phyloP scores from a whole-genome alignment of 2,888 invertebrate genomes.

The Bugulina stolonifera region DNA sequence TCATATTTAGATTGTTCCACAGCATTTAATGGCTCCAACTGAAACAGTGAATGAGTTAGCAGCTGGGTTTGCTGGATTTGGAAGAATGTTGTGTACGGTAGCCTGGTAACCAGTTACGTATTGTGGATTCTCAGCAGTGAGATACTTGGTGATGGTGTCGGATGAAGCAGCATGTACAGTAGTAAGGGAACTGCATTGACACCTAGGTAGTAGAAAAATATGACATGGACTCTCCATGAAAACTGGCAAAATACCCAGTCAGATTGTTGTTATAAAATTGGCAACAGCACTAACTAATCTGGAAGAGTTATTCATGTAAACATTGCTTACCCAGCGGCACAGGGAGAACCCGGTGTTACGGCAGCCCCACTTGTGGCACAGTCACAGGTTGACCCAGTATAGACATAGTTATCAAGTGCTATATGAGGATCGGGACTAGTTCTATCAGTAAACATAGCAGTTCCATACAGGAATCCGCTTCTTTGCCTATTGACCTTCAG shows the following conservation, averaged over 20 bases:
- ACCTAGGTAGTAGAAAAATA: background rate
- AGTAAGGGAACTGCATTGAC: background rate
- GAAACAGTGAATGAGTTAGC: background rate
- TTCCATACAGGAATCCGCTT: slow-evolving; percentile 9
- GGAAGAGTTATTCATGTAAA: background rate
- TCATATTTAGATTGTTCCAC: slow-evolving; percentile 11
- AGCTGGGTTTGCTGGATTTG: background rate
- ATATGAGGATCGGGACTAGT: background rate
- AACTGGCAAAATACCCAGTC: background rate
- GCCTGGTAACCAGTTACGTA: slow-evolving; percentile 11
- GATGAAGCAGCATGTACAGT: background rate
- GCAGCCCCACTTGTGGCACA: background rate
- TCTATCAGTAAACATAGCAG: background rate
- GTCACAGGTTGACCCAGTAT: background rate
- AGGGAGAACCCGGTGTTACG: background rate
- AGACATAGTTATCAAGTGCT: background rate
- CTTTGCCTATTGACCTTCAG: slow-evolving; percentile 2
- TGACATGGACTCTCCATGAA: background rate
- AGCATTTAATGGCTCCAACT: slow-evolving; percentile 16
- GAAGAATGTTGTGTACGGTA: background rate
- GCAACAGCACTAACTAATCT: background rate
- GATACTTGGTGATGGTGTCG: slow-evolving; percentile 22
- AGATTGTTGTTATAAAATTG: background rate
- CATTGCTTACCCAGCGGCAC: background rate
- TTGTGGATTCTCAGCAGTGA: background rate